These are phyloP conservation scores for Oeneis ivallda DNA, from an alignment of 2,888 invertebrate genomes.

Conservation along the genomic window DNA sequence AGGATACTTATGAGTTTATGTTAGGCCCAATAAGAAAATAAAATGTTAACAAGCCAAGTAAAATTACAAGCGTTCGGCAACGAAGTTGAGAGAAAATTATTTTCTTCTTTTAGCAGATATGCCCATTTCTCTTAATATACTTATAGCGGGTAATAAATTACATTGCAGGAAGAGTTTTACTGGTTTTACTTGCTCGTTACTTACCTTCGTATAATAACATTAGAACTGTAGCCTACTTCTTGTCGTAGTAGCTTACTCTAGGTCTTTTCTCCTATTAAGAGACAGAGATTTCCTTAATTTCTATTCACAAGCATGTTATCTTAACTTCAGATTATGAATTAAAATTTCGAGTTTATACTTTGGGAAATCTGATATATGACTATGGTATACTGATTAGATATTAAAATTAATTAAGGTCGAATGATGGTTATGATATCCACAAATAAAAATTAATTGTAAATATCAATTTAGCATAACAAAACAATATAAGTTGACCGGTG, in stretches of 20 bases:
- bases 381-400: too few relatives aligned
- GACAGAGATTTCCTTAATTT: too few relatives aligned
- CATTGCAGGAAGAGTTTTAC: slow-evolving; percentile 2
- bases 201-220: background rate
- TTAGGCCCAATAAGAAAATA: background rate
- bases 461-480: too few relatives aligned
- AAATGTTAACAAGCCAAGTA: background rate
- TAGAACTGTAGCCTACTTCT: background rate
- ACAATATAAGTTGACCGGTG: too few relatives aligned
- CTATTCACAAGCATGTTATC: too few relatives aligned
- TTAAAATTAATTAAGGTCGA: too few relatives aligned
- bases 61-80: slow-evolving; percentile 1
- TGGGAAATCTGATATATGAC: too few relatives aligned
- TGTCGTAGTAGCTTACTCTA: background rate
- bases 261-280: background rate
- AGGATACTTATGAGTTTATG: background rate
- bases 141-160: background rate
- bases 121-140: background rate
- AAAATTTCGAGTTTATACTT: too few relatives aligned
- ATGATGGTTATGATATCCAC: too few relatives aligned
- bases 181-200: background rate
- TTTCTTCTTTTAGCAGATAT: background rate
- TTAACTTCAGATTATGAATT: too few relatives aligned
- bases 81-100: background rate
- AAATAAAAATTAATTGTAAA: too few relatives aligned